phyloP scores from a whole-genome alignment of 2,113 vertebrate species.

The Neolamprologus cancellatus region DNA sequence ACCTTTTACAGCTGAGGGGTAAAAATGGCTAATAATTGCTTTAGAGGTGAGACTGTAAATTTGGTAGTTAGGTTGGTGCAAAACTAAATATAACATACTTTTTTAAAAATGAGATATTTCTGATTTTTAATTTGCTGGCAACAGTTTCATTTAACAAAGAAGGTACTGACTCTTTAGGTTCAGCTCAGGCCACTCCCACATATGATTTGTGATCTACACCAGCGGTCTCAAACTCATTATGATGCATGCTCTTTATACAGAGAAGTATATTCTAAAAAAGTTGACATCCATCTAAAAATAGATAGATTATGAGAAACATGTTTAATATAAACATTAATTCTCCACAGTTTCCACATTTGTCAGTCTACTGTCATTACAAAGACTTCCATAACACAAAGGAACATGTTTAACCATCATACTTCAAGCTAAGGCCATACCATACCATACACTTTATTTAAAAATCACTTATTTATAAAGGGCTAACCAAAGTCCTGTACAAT shows the following conservation, averaged over 20 bases:
- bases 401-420: neutral
- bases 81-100: neutral
- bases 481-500: neutral
- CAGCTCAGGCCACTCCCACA: neutral
- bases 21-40: neutral
- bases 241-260: neutral
- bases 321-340: neutral
- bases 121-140: neutral
- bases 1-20: neutral
- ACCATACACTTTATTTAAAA: neutral
- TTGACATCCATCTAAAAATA: neutral
- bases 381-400: neutral
- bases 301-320: neutral
- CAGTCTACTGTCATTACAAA: neutral
- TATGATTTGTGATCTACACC: neutral
- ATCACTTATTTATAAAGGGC: neutral
- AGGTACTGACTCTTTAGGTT: neutral
- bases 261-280: rapidly evolving
- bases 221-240: neutral
- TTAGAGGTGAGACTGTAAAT: neutral
- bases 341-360: neutral
- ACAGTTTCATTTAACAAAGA: neutral
- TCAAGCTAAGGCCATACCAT: neutral
- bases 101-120: neutral
- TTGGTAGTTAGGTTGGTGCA: neutral